These are phyloP conservation scores for Galendromus occidentalis DNA, from an alignment of 1,140 invertebrate species.

Conservation along the genomic window DNA sequence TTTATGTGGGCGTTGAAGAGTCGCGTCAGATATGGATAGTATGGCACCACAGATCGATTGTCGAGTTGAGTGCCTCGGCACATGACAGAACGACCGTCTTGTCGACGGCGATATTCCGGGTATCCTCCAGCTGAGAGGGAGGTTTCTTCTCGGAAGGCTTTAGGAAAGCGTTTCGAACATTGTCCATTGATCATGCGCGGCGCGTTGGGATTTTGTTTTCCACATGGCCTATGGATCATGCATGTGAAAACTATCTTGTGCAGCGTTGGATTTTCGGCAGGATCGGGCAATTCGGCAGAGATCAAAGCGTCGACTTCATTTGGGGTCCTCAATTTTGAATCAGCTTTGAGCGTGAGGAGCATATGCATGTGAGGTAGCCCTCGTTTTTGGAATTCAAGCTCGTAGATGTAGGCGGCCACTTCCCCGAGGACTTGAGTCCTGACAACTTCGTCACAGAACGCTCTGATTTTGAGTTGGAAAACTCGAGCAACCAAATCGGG, in stretches of 20 bases:
- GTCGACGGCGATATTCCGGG: background rate
- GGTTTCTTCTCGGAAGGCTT: constrained; percentile 11
- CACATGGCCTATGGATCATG: constrained; percentile 28
- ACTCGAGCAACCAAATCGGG: constrained; percentile 20
- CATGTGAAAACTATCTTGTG: constrained; percentile 24
- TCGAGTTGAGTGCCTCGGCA: constrained; percentile 15
- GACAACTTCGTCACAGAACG: background rate
- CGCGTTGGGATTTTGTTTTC: constrained; percentile 15
- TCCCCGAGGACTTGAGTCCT: background rate
- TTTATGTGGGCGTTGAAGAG: constrained; percentile 25
- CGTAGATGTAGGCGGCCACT: constrained; percentile 16
- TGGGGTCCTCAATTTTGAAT: constrained; percentile 12
- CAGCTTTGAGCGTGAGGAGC: constrained; percentile 20
- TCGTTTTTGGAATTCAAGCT: constrained; percentile 28
- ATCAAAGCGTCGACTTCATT: constrained; percentile 31
- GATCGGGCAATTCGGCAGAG: constrained; percentile 35
- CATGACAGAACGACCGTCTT: constrained; percentile 12
- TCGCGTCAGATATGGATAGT: constrained; percentile 21
- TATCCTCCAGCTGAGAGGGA: constrained; percentile 9
- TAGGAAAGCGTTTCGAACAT: constrained; percentile 12
- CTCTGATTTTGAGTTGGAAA: constrained; percentile 13
- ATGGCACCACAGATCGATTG: constrained; percentile 25
- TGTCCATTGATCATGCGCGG: background rate
- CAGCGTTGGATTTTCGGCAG: constrained; percentile 25
- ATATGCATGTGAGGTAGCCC: constrained; percentile 29